Conservation (phyloP, 2,888 invertebrate genomes). For the Siphlonurus alternatus region DNA sequence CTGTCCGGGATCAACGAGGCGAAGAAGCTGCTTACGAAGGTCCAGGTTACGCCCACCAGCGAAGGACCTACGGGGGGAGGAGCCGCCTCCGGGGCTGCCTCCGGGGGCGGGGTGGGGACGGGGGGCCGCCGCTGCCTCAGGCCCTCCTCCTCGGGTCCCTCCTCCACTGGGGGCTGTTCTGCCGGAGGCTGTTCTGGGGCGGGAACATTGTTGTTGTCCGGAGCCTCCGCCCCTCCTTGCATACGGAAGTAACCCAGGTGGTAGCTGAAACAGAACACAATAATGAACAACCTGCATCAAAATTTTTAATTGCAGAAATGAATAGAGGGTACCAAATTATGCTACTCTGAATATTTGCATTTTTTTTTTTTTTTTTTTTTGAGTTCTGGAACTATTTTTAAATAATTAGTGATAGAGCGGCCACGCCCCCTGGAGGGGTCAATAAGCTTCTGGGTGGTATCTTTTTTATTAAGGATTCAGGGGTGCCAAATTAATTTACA, state of each 20-base stretch:
- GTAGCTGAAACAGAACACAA: conserved; percentile 32
- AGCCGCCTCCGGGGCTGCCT: conserved; percentile 2
- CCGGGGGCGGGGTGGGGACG: conserved; percentile 10
- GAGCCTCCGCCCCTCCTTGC: background rate
- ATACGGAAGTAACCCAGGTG: conserved; percentile 61
- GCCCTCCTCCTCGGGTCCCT: conserved; percentile 20
- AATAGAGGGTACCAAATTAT: too few species aligned
- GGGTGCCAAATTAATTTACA: too few species aligned
- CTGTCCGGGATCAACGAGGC: conserved; percentile 86
- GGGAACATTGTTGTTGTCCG: conserved; percentile 11
- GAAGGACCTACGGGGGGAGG: background rate
- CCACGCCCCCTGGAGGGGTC: too few species aligned
- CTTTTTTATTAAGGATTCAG: too few species aligned
- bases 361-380: too few species aligned
- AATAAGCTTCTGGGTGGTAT: too few species aligned
- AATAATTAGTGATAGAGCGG: too few species aligned
- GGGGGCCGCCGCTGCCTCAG: conserved; percentile 7
- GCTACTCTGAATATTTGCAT: too few species aligned
- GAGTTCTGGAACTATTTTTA: too few species aligned
- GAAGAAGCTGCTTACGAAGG: conserved; percentile 84
- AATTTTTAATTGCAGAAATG: too few species aligned
- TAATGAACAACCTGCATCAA: background rate
- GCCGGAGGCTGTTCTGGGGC: conserved; percentile 19
- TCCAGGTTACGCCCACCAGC: conserved; percentile 58
- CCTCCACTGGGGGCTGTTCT: conserved; percentile 20